These are phyloP conservation scores for Avahi laniger DNA, from an alignment of 2,797 vertebrate genomes.

Conservation along the genomic window DNA sequence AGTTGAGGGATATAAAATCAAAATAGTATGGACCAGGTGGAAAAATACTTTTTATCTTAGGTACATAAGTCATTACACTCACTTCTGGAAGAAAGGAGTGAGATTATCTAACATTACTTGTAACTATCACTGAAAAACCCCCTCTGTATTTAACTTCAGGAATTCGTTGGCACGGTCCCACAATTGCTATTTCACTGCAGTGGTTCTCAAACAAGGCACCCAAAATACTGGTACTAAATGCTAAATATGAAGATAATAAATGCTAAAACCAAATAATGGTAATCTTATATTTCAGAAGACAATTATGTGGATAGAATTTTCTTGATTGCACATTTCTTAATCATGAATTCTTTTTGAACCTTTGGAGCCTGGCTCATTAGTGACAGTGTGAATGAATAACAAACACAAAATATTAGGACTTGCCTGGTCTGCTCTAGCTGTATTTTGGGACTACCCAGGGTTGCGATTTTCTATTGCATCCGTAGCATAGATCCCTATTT, in stretches of 20 bases:
- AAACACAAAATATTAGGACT: not conserved
- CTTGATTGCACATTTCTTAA: not conserved
- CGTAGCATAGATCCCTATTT: rapidly evolving
- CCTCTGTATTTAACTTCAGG: not conserved
- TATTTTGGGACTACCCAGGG: not conserved
- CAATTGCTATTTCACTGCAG: not conserved
- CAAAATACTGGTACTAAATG: not conserved
- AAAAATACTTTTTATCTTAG: not conserved
- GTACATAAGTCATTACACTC: not conserved
- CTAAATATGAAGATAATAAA: not conserved
- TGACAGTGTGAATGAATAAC: not conserved
- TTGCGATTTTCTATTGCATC: not conserved
- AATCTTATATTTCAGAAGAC: not conserved
- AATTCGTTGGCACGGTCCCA: not conserved
- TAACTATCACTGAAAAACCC: not conserved
- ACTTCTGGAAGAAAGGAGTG: not conserved
- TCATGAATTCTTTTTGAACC: not conserved
- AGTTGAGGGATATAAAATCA: not conserved
- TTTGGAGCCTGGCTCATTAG: not conserved
- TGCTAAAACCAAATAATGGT: not conserved
- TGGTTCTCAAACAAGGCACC: not conserved
- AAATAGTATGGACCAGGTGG: not conserved
- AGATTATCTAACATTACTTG: not conserved
- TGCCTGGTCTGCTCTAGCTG: not conserved
- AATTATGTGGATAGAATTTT: not conserved